Evolutionary conservation across 1,140 invertebrate genomes (phyloP), one percentile per base, ranked within the genome.

Genomic region (Chionoecetes opilio): DNA sequence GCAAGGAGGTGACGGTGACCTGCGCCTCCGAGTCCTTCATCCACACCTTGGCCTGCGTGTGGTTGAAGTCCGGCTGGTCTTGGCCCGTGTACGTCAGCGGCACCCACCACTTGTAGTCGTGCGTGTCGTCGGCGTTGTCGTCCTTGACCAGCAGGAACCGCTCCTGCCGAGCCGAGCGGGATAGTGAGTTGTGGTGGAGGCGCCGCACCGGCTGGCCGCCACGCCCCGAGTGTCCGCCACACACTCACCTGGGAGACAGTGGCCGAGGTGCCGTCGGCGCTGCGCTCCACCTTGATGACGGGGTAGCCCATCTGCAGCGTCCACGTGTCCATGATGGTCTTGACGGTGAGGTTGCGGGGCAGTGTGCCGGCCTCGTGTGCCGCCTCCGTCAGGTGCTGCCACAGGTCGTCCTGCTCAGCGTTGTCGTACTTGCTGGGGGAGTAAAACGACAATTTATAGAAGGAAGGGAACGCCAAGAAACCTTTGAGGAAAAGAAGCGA

Each of bases 71-170:
- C 17, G 95, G 92, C 11, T 82, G 84, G 41, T 75, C 84, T 21
- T 93, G 90, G n/a, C 34, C 37, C 63, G 96, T 96, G 92, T 95
- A 96, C 14, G 94, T 95, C 41, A 96, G 88, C 31, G 95, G 95
- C 26, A 96, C 91, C 96, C 96, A 96, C 96, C 96, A 96, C 87
- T 94, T 96, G 89, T 95, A 95, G n/a, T 88, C 93, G 92, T 84
- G 91, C 21, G 91, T 84, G 82, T 93, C 91, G 5, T 11, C 35
- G 14, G 85, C 86, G 46, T 41, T 90, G 17, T 93, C 53, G n/a
- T 85, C 37, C 37, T 14, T 84, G n/a, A 37, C 34, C 53, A 96
- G 29, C 37, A 96, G 37, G 95, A 96, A 96, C 34, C 96, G 96
- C 37, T 92, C 91, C 96, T 96, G 82, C 14, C 1, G 63, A 82